Evolutionary conservation across 1,140 invertebrate genomes (phyloP).

Genomic region (Alviniconcha marisindica): DNA sequence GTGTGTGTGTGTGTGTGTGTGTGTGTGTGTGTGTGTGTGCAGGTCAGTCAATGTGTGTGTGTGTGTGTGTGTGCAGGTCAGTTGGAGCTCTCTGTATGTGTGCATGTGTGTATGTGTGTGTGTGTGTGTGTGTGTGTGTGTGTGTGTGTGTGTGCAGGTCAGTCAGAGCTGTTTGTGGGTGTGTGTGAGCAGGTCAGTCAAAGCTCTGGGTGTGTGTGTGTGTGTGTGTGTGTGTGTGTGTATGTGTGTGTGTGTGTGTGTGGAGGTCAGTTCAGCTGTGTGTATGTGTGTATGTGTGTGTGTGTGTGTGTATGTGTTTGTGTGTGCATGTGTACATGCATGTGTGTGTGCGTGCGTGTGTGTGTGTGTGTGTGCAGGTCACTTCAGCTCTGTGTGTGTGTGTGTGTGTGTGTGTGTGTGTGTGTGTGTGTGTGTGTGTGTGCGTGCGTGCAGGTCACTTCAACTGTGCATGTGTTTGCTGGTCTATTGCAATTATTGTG

Average conservation of each 20-base stretch:
- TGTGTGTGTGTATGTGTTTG: neutral
- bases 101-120: neutral
- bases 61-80: conserved; percentile 1
- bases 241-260: neutral
- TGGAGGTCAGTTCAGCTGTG: too few relatives aligned
- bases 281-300: neutral
- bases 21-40: neutral
- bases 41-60: neutral
- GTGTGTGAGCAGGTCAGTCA: too few relatives aligned
- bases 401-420: too few relatives aligned
- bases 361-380: neutral
- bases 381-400: too few relatives aligned
- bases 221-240: neutral
- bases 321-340: neutral
- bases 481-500: too few relatives aligned
- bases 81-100: too few relatives aligned
- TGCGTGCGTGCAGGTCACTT: too few relatives aligned
- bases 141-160: neutral
- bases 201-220: neutral
- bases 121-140: neutral
- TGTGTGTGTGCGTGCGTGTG: neutral
- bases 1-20: too few relatives aligned
- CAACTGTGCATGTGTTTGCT: too few relatives aligned
- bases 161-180: too few relatives aligned
- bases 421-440: too few relatives aligned